Base-by-base conservation (phyloP, 2,113 vertebrate species). In the Clinocottus analis region DNA sequence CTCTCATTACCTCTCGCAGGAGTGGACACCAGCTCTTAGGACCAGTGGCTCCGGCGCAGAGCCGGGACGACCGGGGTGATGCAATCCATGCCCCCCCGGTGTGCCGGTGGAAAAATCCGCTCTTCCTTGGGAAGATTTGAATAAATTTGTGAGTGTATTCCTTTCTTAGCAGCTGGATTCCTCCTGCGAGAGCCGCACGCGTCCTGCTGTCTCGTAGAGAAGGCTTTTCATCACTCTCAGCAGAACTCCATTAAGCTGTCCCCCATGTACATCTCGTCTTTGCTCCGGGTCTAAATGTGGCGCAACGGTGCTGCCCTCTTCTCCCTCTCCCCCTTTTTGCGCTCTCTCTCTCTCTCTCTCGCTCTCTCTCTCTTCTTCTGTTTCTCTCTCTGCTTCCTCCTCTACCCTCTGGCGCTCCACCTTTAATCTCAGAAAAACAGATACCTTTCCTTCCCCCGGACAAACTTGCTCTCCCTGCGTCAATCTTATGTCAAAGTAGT, bases 271-370 rank as follows among this genome's bases (percentile, higher is more conserved):
- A 80, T 79, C 78, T 84, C 7, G 81, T 84, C 75, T 83, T 25
- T 77, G 80, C 79, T 63, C 65, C 16, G 23, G 62, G 85, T 91
- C 92, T 89, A 91, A 91, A 91, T 90, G 90, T 87, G 77, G 83
- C 56, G 27, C 78, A 68, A 68, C 75, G 65, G 67, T 37, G 43
- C 72, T 65, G 77, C 74, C 74, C 84, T 79, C 80, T 59, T 39
- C 68, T 41, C 77, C 33, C 55, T 73, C 75, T 80, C 51, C 23
- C 72, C 71, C 55, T 76, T 75, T n/a, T n/a, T n/a, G n/a, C 75
- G 65, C 60, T 29, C 83, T 59, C 58, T 35, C 45, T 45, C 29
- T 31, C 29, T 31, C 72, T 68, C 64, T 51, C 56, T 35, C 31
- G 45, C 51, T 41, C 71, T 58, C 58, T 33, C 33, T 51, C 56